phyloP scores from a whole-genome alignment of 2,797 vertebrate species.

The Clarias pachynema region DNA sequence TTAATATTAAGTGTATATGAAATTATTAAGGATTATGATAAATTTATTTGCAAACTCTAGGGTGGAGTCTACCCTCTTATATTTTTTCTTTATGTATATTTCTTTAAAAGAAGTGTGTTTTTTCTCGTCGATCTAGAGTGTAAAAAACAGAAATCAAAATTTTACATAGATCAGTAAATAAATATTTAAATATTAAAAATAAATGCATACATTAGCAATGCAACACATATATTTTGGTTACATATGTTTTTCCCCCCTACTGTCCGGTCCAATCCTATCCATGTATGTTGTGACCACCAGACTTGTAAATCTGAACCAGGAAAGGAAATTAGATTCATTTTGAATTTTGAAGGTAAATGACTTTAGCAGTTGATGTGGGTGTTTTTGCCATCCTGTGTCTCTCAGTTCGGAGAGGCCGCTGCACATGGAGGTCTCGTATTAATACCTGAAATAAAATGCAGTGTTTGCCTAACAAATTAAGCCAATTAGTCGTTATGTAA shows the following conservation, averaged over 20 bases:
- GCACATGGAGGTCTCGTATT: constrained; percentile 47
- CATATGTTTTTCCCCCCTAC: not conserved
- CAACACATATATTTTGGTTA: not conserved
- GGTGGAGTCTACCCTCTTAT: not conserved
- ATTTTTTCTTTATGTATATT: not conserved
- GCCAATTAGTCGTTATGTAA: constrained; percentile 66
- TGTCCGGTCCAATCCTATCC: constrained; percentile 15
- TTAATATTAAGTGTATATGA: not conserved
- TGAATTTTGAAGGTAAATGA: constrained; percentile 81
- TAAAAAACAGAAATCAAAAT: not conserved
- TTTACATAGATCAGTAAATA: not conserved
- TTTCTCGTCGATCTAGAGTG: not conserved
- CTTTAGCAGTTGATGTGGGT: constrained; percentile 75
- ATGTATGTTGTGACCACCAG: constrained; percentile 43
- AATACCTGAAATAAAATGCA: constrained; percentile 54
- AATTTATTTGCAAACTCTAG: not conserved
- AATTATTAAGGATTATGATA: not conserved
- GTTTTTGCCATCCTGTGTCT: constrained; percentile 36
- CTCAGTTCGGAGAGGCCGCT: constrained; percentile 28
- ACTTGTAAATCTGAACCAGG: constrained; percentile 32
- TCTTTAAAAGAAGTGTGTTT: not conserved
- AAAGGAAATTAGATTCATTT: constrained; percentile 68
- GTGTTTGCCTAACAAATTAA: constrained; percentile 69
- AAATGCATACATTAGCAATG: not conserved
- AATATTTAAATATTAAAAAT: not conserved